A percentile compares a stretch with the other conserved stretches of the same genome.
These are phyloP conservation scores for Nasonovia ribisnigri DNA, from an alignment of 2,888 invertebrate genomes.

Conservation along the genomic window DNA sequence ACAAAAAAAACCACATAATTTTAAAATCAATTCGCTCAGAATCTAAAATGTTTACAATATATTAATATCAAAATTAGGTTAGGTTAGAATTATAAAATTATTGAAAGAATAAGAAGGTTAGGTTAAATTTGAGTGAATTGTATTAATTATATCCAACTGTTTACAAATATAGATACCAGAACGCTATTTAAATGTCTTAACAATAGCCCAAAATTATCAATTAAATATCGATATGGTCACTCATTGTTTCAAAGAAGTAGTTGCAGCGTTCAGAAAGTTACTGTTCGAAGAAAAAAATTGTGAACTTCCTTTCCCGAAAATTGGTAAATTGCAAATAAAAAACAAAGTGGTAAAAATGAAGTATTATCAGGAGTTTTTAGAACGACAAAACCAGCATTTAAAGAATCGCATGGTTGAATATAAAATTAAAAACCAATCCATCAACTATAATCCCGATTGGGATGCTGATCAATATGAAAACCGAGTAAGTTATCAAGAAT, in stretches of 20 bases:
- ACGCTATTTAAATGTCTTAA: conserved; percentile 24
- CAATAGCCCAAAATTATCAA: neutral
- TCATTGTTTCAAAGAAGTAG: conserved; percentile 34
- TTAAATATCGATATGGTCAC: conserved; percentile 37
- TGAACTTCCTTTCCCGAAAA: conserved; percentile 47
- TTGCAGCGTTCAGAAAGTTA: conserved; percentile 14
- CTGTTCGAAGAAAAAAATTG: conserved; percentile 50
- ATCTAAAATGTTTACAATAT: too few relatives aligned
- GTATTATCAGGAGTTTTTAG: conserved; percentile 34
- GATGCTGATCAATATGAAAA: neutral
- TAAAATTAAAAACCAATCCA: neutral
- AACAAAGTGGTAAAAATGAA: conserved; percentile 36
- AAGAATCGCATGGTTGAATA: neutral
- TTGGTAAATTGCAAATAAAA: conserved; percentile 47
- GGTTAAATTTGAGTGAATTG: neutral
- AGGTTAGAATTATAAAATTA: too few relatives aligned
- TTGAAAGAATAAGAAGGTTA: too few relatives aligned
- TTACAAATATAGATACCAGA: conserved; percentile 31
- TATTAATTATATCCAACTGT: neutral
- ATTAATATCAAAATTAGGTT: too few relatives aligned
- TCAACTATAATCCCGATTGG: neutral
- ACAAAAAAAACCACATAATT: too few relatives aligned
- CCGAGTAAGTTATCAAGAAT: neutral
- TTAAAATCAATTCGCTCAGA: too few relatives aligned
- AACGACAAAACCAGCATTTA: conserved; percentile 13